phyloP scores from a whole-genome alignment of 92 coral and sea anemone species.

The Chrysogorgia sp. region DNA sequence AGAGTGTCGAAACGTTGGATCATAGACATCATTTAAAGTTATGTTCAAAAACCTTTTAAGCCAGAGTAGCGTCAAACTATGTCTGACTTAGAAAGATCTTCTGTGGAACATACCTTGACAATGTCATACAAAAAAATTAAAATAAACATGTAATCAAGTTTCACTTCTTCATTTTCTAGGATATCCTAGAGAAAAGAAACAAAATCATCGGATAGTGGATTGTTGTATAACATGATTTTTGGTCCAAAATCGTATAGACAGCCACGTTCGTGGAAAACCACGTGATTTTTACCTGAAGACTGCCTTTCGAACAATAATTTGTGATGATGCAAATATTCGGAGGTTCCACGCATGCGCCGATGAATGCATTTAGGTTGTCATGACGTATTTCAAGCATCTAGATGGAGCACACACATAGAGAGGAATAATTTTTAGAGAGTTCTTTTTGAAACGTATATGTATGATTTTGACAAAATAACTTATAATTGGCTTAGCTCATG shows the following conservation, averaged over 20 bases:
- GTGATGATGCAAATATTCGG: constrained; percentile 71
- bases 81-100: too few relatives aligned
- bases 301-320: constrained; percentile 84
- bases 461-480: background rate
- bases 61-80: too few relatives aligned
- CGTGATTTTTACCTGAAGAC: constrained; percentile 74
- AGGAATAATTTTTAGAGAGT: background rate
- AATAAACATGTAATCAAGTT: constrained; percentile 93
- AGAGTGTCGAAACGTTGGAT: too few relatives aligned
- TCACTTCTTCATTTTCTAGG: constrained; percentile 85
- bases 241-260: background rate
- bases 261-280: too few relatives aligned
- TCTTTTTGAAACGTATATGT: too few relatives aligned
- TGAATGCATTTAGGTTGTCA: constrained; percentile 73
- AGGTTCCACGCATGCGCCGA: constrained; percentile 90
- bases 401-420: too few relatives aligned
- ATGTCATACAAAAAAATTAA: constrained; percentile 87
- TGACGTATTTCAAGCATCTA: constrained; percentile 79
- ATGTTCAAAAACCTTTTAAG: too few relatives aligned
- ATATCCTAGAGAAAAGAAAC: constrained; percentile 87
- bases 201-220: too few relatives aligned
- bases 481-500: background rate
- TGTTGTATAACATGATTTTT: background rate
- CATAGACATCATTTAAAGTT: too few relatives aligned
- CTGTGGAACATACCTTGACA: too few relatives aligned